phyloP scores from a whole-genome alignment of 2,797 vertebrate species.

The Chaunax sp. region DNA sequence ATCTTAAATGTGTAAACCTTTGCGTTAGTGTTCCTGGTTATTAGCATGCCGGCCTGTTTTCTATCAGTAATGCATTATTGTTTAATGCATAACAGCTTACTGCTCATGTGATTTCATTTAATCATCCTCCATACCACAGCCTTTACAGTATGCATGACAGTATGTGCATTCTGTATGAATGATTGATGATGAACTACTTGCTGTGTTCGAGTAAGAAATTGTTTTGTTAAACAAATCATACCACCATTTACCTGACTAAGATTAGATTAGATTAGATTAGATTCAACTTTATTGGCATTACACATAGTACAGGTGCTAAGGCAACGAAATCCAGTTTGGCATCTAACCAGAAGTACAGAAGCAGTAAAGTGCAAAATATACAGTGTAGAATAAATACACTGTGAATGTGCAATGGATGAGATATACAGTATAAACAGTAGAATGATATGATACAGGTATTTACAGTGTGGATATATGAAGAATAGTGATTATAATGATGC shows the following conservation, averaged over 20 bases:
- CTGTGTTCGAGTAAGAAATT: neutral
- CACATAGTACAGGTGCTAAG: too few relatives aligned
- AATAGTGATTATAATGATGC: too few relatives aligned
- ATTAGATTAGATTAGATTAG: too few relatives aligned
- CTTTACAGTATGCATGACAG: conserved; percentile 18
- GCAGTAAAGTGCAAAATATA: too few relatives aligned
- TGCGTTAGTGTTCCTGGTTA: conserved; percentile 2
- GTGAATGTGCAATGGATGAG: too few relatives aligned
- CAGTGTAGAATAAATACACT: too few relatives aligned
- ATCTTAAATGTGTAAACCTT: conserved; percentile 3
- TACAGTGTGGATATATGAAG: too few relatives aligned
- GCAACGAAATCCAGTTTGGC: too few relatives aligned
- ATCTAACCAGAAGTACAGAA: too few relatives aligned
- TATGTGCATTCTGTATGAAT: conserved; percentile 33
- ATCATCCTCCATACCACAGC: conserved; percentile 7
- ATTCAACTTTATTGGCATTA: too few relatives aligned
- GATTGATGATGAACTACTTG: conserved; percentile 27
- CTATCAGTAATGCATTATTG: conserved; percentile 23
- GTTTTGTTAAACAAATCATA: neutral
- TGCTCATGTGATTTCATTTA: conserved; percentile 13
- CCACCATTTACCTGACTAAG: neutral
- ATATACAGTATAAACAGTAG: too few relatives aligned
- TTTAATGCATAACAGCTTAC: conserved; percentile 11
- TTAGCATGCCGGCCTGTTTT: neutral
- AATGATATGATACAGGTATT: too few relatives aligned